Evolutionary conservation across 2,113 vertebrate species (phyloP), one percentile per base, ranked within the genome.

Genomic region (Archilochus colubris): DNA sequence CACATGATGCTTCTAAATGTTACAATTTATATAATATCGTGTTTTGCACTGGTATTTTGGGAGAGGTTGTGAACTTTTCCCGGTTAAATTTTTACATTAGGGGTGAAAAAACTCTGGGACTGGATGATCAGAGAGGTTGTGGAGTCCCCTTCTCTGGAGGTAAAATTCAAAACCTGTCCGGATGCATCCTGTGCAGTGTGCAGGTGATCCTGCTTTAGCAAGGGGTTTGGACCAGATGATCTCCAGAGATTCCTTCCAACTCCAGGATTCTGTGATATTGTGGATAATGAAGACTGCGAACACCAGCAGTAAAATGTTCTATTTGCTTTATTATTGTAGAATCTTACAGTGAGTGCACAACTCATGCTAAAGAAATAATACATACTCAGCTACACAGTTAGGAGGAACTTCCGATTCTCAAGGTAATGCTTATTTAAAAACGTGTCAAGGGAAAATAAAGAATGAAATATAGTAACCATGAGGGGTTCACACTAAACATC

Each of bases 251-350:
- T 38, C 40, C 40, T 40, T 40, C 40, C 10, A 40, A 40, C 40
- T 40, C 40, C 40, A 40, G 12, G 40, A 40, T 40, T 40, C 40
- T 40, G 40, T 40, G 12, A 40, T 40, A 40, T 13, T 40, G 40
- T 40, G 40, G 40, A 18, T 63, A 50, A 74, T 44, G 14, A 81
- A 70, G 46, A 82, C 27, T 5, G 27, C 66, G 30, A 18, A 66
- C 40, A 74, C 5, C 30, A 70, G 40, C 1, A 0, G 46, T 14
- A 0, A 1, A 74, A 67, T n/a, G 50, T 4, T 72, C 1, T 21
- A 15, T 53, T 62, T 54, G 51, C 38, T 88, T 31, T 40, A 40
- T 40, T 59, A 58, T 5, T 50, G 36, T 25, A 66, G 30, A 87
- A 44, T 70, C 28, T 82, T 48, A 53, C 12, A 22, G 20, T 33